A percentile compares a stretch with the other conserved stretches of the same genome.
Evolutionary conservation across 2,113 vertebrate genomes (phyloP).

Genomic region (Amphiprion percula): DNA sequence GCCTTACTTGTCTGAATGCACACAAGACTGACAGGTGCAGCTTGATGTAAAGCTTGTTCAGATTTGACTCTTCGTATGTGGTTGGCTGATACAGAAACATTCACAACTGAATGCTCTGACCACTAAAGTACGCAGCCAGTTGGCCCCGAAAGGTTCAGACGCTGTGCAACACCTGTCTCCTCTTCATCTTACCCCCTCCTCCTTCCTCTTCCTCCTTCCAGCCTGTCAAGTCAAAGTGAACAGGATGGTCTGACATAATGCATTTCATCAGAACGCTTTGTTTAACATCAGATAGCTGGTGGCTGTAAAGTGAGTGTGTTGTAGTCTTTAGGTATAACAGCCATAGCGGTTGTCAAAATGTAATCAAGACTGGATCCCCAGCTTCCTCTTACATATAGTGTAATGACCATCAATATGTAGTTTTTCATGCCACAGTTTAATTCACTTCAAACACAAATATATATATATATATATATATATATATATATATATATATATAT

Average conservation of each 20-base stretch:
- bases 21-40: conserved; percentile 61
- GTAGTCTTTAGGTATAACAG: conserved; percentile 3
- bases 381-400: background rate
- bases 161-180: conserved; percentile 13
- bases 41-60: conserved; percentile 63
- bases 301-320: conserved; percentile 19
- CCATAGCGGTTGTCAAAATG: background rate
- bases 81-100: conserved; percentile 46
- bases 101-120: conserved; percentile 68
- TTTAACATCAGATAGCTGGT: conserved; percentile 36
- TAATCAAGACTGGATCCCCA: background rate
- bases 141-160: conserved; percentile 33
- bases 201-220: conserved; percentile 53
- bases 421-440: background rate
- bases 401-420: background rate
- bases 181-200: conserved; percentile 27
- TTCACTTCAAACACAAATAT: background rate
- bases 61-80: conserved; percentile 47
- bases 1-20: conserved; percentile 53
- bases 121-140: conserved; percentile 39
- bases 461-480: too few relatives aligned
- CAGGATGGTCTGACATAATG: conserved; percentile 37
- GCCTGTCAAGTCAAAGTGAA: conserved; percentile 57
- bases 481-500: too few relatives aligned
- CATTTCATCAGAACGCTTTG: conserved; percentile 43